Base-by-base conservation (phyloP, 2,888 invertebrate genomes). In the Athrips mouffetella region DNA sequence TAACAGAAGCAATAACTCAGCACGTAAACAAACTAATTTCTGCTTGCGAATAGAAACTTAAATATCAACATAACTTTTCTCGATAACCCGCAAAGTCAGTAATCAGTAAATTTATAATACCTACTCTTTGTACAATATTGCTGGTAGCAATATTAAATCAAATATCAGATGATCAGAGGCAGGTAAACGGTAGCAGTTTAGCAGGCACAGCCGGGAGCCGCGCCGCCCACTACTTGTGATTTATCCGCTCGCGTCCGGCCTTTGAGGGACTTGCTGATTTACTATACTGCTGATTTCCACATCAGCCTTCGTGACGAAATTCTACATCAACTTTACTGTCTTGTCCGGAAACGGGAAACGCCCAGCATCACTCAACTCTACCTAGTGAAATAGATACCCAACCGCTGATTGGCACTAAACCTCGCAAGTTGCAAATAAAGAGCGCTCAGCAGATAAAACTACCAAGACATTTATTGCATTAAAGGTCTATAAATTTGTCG, bases 111-210 rank as follows among this genome's bases (percentile, higher is more conserved):
- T 45, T 45, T 31, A 27, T 49, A 49, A 25, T 33, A 33, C 25
- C 45, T 49, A 33, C 44, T 37, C n/a, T n/a, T 37, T 25, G 66
- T 63, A 65, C 64, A 27, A 39, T 33, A 49, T 67, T 62, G 68
- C 71, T 70, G 65, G 70, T 66, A 73, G 75, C 70, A 67, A 68
- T 72, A 78, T 78, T 85, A 86, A 84, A 84, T 85, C 85, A 83
- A 76, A 76, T 84, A 85, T 85, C 84, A 80, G 83, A 82, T 82
- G 85, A 84, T 85, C 85, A 74, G 75, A 37, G 67, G 75, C 79
- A 81, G 73, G 85, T 79, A 84, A 86, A 86, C 87, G 83, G 87
- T 87, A 87, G 87, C 87, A 70, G 83, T 79, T 80, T 78, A 73
- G 69, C 45, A 41, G 41, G 67, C 67, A 67, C 67, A 63, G 73